Conservation (phyloP, 2,797 vertebrate genomes). For the Sebastes nivosus region DNA sequence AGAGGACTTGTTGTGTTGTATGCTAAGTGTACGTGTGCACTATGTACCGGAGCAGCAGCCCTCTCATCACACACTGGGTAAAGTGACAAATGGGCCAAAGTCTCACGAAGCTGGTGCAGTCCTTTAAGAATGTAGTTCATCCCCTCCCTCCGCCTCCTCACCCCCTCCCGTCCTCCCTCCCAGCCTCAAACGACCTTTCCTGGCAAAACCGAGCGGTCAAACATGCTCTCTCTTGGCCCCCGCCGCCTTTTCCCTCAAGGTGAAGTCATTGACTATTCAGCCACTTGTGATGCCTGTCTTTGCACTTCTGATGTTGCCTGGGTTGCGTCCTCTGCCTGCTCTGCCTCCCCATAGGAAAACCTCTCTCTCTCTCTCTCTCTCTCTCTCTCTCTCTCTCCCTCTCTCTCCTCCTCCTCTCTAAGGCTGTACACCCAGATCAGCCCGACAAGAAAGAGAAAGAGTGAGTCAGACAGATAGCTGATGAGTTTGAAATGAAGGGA, state of each 20-base stretch:
- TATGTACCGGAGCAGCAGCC: not conserved
- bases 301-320: slow-evolving; percentile 71
- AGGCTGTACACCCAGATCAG: not conserved
- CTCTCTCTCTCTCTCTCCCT: not conserved
- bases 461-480: not conserved
- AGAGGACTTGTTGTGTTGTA: not conserved
- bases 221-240: slow-evolving; percentile 42
- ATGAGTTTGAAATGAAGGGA: not conserved
- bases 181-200: slow-evolving; percentile 64
- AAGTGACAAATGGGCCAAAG: slow-evolving; percentile 43
- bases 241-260: slow-evolving; percentile 43
- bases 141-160: not conserved
- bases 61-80: slow-evolving; percentile 7
- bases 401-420: not conserved
- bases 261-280: slow-evolving; percentile 76
- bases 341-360: slow-evolving; percentile 34
- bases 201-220: slow-evolving; percentile 50
- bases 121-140: slow-evolving; percentile 42
- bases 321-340: slow-evolving; percentile 46
- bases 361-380: not conserved
- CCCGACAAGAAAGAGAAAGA: not conserved
- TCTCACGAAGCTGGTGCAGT: slow-evolving; percentile 45
- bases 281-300: slow-evolving; percentile 66
- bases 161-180: not conserved
- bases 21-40: not conserved